Evolutionary conservation across 2,797 vertebrate species (phyloP).

Genomic region (Melanotaenia pygmaea): DNA sequence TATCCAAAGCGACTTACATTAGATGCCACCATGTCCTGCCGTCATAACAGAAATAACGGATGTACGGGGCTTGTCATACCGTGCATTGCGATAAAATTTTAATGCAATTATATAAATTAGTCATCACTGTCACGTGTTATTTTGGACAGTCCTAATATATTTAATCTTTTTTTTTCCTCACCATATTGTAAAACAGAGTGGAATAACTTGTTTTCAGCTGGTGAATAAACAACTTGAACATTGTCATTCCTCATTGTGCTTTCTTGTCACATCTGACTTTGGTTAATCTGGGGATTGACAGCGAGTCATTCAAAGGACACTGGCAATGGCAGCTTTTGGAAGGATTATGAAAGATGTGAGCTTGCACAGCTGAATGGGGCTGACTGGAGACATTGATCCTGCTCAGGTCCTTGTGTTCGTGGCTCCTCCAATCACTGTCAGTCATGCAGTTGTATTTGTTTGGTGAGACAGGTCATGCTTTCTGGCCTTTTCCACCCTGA

Average conservation of each 20-base stretch:
- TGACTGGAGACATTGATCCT: constrained; percentile 41
- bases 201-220: constrained; percentile 10
- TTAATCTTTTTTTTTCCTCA: too few relatives aligned
- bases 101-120: too few relatives aligned
- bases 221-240: constrained; percentile 19
- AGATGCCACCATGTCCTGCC: too few relatives aligned
- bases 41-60: background rate
- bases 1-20: too few relatives aligned
- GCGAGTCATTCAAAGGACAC: constrained; percentile 49
- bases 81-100: too few relatives aligned
- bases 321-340: constrained; percentile 53
- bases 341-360: constrained; percentile 62
- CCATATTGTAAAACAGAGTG: background rate
- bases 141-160: too few relatives aligned
- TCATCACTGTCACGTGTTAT: too few relatives aligned
- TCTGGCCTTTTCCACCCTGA: constrained; percentile 26
- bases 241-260: constrained; percentile 40
- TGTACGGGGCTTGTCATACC: too few relatives aligned
- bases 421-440: constrained; percentile 33
- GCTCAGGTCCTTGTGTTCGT: constrained; percentile 26
- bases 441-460: constrained; percentile 24
- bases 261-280: constrained; percentile 67
- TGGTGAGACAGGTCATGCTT: constrained; percentile 18
- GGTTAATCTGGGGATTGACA: constrained; percentile 63
- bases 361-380: constrained; percentile 38